Base-by-base conservation (phyloP, 2,113 vertebrate species). In the Neodon shergylaensis region DNA sequence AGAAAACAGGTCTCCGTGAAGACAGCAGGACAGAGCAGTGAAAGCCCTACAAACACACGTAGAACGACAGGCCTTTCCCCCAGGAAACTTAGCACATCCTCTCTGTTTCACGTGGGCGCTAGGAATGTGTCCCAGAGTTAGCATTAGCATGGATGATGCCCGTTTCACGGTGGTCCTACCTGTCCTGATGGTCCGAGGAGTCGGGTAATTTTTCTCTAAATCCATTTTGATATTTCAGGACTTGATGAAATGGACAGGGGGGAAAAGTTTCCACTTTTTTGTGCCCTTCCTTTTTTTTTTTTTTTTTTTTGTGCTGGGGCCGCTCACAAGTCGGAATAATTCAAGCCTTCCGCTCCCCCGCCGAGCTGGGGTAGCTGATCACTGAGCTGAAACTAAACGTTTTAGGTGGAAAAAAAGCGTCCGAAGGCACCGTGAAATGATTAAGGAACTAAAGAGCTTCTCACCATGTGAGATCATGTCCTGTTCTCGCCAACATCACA, bases 321-420 rank as follows among this genome's bases (percentile, higher is more conserved):
- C 98, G 98, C 98, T 99, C 98, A 98, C 99, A 99, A 99, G 98
- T 99, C 98, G 98, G 98, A 99, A 99, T 99, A 99, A 99, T 99
- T 99, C 99, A 99, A 99, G 98, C 99, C 99, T 99, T 99, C 99
- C 99, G 99, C 99, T 99, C 96, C 99, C 99, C 99, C 99, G 98
- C 99, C 98, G 99, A 99, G 99, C 99, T 98, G 99, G 99, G 99
- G 99, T 99, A 99, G 99, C 99, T 99, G 99, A 98, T 99, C 99
- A 99, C 98, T 99, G 99, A 99, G 99, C 99, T 99, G 99, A 99
- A 99, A 99, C 99, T 99, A 99, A 99, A 99, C 99, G 99, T 99
- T 99, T 99, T 99, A 99, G 99, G 99, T 99, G 99, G 99, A 99
- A 99, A 99, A 99, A 99, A 98, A 99, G 99, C 98, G 99, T 99